Evolutionary conservation across 2,888 invertebrate genomes (phyloP).

Genomic region (Protophormia terraenovae): DNA sequence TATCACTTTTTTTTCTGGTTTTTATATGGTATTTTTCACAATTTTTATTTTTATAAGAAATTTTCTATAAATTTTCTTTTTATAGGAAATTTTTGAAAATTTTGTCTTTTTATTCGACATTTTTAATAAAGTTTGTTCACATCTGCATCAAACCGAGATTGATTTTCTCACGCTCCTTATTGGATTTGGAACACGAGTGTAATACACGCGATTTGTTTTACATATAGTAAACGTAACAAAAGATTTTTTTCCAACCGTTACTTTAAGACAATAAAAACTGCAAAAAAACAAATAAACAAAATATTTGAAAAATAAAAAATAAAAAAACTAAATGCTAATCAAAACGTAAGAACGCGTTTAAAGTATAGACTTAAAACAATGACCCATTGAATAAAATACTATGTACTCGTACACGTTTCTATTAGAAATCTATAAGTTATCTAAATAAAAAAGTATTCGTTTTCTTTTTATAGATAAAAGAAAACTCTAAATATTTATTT

Average conservation of each 20-base stretch:
- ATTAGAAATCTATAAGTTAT: constrained; percentile 10
- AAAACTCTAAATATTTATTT: background rate
- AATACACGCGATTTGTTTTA: constrained; percentile 75
- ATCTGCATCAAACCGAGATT: constrained; percentile 65
- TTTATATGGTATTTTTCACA: too few relatives aligned
- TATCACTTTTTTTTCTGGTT: too few relatives aligned
- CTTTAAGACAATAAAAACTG: constrained; percentile 11
- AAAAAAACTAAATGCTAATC: constrained; percentile 25
- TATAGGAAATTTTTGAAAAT: too few relatives aligned
- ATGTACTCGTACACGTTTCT: background rate
- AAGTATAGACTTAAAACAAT: constrained; percentile 40
- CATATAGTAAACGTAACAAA: constrained; percentile 64
- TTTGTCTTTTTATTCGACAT: too few relatives aligned
- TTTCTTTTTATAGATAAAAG: constrained; percentile 5
- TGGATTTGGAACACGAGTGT: constrained; percentile 75
- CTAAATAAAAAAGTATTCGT: constrained; percentile 22
- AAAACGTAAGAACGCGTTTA: constrained; percentile 49
- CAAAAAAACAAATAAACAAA: background rate
- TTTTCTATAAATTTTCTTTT: too few relatives aligned
- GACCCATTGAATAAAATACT: constrained; percentile 50
- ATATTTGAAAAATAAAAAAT: constrained; percentile 17
- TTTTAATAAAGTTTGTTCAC: constrained; percentile 29
- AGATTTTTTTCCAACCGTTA: constrained; percentile 51
- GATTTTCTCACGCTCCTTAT: constrained; percentile 79
- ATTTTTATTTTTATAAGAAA: too few relatives aligned